These are phyloP conservation scores for Keiferia lycopersicella DNA, from an alignment of 2,888 invertebrate genomes.

Conservation along the genomic window DNA sequence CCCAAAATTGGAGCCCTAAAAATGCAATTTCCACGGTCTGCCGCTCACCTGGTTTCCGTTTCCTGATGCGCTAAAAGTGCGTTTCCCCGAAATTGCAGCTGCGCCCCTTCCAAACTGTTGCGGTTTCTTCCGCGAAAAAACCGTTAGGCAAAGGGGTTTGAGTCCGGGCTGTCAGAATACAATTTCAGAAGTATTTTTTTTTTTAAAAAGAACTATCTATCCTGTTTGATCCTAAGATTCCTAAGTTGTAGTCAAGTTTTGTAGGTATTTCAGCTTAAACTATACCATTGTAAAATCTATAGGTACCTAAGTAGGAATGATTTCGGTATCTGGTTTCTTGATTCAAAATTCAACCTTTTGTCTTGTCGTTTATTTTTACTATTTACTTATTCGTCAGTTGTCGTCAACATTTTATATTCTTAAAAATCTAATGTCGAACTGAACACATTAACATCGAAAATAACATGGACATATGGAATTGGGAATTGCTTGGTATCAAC, in stretches of 20 bases:
- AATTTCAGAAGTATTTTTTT: neutral
- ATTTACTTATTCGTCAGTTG: neutral
- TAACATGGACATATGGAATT: slow-evolving; percentile 42
- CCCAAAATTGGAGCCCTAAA: slow-evolving; percentile 71
- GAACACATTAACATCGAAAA: slow-evolving; percentile 26
- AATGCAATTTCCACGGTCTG: slow-evolving; percentile 74
- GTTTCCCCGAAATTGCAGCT: slow-evolving; percentile 72
- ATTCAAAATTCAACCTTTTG: slow-evolving; percentile 5
- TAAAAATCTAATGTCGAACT: slow-evolving; percentile 32
- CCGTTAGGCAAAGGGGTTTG: slow-evolving; percentile 8
- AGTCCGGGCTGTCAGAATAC: neutral
- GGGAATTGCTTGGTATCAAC: slow-evolving; percentile 32
- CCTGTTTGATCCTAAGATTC: neutral
- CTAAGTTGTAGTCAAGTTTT: too few relatives aligned
- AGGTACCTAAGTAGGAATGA: too few relatives aligned
- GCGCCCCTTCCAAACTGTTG: slow-evolving; percentile 50
- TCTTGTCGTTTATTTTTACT: slow-evolving; percentile 4
- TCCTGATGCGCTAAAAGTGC: slow-evolving; percentile 66
- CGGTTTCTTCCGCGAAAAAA: slow-evolving; percentile 52
- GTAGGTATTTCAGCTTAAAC: too few relatives aligned
- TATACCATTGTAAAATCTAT: too few relatives aligned
- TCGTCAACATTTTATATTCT: slow-evolving; percentile 24
- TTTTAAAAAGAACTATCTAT: too few relatives aligned
- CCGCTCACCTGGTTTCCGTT: slow-evolving; percentile 77
- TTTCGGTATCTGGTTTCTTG: too few relatives aligned